These are phyloP conservation scores for Urechis unicinctus DNA, from an alignment of 2,888 invertebrate genomes.

Conservation along the genomic window DNA sequence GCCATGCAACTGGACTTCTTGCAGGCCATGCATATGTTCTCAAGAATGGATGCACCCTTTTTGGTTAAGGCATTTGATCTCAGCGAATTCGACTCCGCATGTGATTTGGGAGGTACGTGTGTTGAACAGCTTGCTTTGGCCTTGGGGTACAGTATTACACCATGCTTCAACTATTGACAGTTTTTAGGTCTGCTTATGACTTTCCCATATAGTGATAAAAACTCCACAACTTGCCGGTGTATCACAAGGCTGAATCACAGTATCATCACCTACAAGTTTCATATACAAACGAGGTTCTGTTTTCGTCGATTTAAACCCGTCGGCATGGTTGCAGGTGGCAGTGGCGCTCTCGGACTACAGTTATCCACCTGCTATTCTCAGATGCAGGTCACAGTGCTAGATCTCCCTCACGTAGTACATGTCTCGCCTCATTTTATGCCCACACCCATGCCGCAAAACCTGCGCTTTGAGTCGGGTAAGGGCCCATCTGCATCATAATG, in stretches of 20 bases:
- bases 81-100: constrained; percentile 24
- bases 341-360: constrained; percentile 27
- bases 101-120: constrained; percentile 32
- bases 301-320: not conserved
- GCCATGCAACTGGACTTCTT: constrained; percentile 24
- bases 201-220: too few species aligned
- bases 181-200: too few species aligned
- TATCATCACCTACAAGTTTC: too few species aligned
- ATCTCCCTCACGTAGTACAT: constrained; percentile 63
- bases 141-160: too few species aligned
- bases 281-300: too few species aligned
- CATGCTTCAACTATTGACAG: too few species aligned
- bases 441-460: constrained; percentile 9
- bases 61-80: constrained; percentile 29
- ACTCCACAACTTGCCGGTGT: too few species aligned
- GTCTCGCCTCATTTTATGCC: constrained; percentile 27
- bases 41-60: constrained; percentile 22
- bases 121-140: too few species aligned
- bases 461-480: constrained; percentile 4
- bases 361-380: constrained; percentile 25
- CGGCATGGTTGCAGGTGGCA: constrained; percentile 23
- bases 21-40: constrained; percentile 28
- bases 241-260: too few species aligned
- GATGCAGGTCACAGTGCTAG: constrained; percentile 26
- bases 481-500: not conserved